A percentile compares a stretch with the other conserved stretches of the same genome.
Conservation (phyloP, 2,113 vertebrate species). For the Ondatra zibethicus region DNA sequence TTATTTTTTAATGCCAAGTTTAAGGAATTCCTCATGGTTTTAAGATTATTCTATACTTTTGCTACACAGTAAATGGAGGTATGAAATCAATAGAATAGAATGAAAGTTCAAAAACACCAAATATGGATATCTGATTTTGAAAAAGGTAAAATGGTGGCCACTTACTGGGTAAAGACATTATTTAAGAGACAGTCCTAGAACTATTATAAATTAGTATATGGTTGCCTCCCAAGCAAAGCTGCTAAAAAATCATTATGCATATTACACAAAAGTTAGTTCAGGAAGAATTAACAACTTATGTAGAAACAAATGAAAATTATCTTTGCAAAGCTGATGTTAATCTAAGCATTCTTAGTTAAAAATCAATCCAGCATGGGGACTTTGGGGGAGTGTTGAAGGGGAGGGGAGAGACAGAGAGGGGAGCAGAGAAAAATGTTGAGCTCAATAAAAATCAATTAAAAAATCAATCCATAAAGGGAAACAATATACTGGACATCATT, state of each 20-base stretch:
- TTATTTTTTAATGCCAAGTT: background rate
- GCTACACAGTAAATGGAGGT: background rate
- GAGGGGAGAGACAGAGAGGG: no score
- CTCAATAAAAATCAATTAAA: no score
- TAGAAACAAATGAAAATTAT: background rate
- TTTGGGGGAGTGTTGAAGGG: no score
- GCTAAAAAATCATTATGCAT: background rate
- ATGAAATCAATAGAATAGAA: background rate
- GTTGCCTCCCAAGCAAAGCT: background rate
- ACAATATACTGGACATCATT: background rate
- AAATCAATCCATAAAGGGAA: background rate
- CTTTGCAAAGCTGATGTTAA: background rate
- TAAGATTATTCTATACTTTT: background rate
- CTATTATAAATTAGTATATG: background rate
- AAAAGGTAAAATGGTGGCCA: background rate
- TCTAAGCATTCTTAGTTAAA: background rate
- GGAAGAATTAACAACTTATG: background rate
- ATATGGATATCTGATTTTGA: background rate
- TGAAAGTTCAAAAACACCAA: background rate
- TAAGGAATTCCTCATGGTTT: background rate
- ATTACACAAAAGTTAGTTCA: background rate
- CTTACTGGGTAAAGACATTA: background rate
- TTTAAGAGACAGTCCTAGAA: background rate
- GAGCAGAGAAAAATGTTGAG: no score
- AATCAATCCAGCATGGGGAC: no score